Conservation (phyloP, 2,797 vertebrate species). For the Chelonia mydas region DNA sequence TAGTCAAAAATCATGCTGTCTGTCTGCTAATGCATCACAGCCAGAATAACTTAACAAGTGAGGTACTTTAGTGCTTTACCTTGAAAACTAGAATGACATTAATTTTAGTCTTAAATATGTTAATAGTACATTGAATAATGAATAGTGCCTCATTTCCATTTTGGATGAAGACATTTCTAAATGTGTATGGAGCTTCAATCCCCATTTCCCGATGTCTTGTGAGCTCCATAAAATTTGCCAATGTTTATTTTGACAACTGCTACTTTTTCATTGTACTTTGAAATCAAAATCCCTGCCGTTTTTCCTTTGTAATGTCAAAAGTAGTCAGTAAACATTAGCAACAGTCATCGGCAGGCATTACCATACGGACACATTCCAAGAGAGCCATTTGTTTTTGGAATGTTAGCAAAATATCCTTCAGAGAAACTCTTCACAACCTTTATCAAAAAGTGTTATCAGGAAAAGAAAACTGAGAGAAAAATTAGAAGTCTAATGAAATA, state of each 20-base stretch:
- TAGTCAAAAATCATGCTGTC: background rate
- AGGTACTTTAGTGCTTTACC: slow-evolving; percentile 63
- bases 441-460: slow-evolving; percentile 40
- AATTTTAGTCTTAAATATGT: slow-evolving; percentile 41
- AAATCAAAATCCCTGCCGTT: slow-evolving; percentile 20
- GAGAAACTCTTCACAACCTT: slow-evolving; percentile 41
- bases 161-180: slow-evolving; percentile 51
- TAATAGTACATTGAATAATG: slow-evolving; percentile 37
- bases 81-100: slow-evolving; percentile 37
- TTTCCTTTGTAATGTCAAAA: slow-evolving; percentile 60
- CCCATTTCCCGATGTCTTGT: background rate
- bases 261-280: slow-evolving; percentile 51
- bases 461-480: slow-evolving; percentile 64
- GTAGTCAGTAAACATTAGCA: slow-evolving; percentile 39
- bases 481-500: slow-evolving; percentile 46
- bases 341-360: slow-evolving; percentile 40
- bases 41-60: slow-evolving; percentile 5
- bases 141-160: slow-evolving; percentile 73
- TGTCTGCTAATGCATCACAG: slow-evolving; percentile 33
- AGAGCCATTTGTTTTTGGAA: slow-evolving; percentile 53
- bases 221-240: slow-evolving; percentile 38
- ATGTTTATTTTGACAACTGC: slow-evolving; percentile 42
- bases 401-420: slow-evolving; percentile 54
- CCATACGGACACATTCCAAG: slow-evolving; percentile 48
- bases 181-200: slow-evolving; percentile 23